Evolutionary conservation across 2,113 vertebrate genomes (phyloP).

Genomic region (Ploceus nigricollis): DNA sequence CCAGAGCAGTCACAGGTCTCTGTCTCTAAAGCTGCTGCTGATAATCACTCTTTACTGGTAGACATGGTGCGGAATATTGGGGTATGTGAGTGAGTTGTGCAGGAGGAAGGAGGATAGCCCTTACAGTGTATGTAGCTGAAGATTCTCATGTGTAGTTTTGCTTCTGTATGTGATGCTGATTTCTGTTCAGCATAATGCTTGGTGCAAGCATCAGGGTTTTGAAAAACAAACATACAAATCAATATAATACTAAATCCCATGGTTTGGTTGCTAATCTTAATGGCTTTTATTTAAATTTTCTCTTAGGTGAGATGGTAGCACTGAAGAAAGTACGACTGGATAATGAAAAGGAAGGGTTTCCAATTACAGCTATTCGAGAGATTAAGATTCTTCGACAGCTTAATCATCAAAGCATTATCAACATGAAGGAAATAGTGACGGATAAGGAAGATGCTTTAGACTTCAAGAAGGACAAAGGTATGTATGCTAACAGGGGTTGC

Average conservation of each 20-base stretch:
- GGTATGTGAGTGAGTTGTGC: not conserved
- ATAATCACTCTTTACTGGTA: not conserved
- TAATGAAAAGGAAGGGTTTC: constrained; percentile 88
- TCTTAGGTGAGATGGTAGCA: constrained; percentile 84
- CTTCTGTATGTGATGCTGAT: not conserved
- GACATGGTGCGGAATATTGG: not conserved
- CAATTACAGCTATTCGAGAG: constrained; percentile 86
- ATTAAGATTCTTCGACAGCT: constrained; percentile 87
- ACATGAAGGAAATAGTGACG: constrained; percentile 88
- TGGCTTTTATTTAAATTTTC: not conserved
- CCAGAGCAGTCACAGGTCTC: not conserved
- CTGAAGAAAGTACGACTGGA: constrained; percentile 85
- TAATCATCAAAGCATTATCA: constrained; percentile 86
- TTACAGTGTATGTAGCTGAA: not conserved
- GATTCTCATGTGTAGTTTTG: not conserved
- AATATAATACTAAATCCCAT: not conserved
- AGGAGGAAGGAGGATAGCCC: not conserved
- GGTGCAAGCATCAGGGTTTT: not conserved
- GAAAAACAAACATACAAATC: not conserved
- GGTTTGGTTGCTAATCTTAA: not conserved
- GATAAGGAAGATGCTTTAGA: constrained; percentile 87
- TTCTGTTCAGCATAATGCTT: not conserved
- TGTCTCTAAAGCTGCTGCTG: not conserved
- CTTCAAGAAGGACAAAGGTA: constrained; percentile 88
- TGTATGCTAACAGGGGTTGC: not conserved